These are phyloP conservation scores for Empidonax alnorum DNA, from an alignment of 2,113 vertebrate species.

Conservation along the genomic window DNA sequence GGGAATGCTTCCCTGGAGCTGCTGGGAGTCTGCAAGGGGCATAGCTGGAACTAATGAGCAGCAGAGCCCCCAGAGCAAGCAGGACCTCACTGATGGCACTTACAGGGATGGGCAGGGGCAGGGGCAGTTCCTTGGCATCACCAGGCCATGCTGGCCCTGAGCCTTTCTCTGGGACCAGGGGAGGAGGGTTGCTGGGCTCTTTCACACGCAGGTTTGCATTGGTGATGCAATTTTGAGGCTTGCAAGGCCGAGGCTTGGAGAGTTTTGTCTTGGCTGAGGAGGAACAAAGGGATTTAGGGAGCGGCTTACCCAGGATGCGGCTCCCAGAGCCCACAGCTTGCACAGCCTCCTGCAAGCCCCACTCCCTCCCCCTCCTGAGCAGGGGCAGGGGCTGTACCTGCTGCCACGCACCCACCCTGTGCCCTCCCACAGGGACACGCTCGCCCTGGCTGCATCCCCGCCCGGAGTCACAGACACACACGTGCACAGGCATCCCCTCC, in stretches of 20 bases:
- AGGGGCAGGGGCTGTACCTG: background rate
- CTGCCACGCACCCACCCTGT: fast-evolving
- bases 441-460: fast-evolving
- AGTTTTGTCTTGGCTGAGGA: background rate
- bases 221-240: background rate
- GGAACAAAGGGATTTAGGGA: background rate
- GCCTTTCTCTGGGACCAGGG: background rate
- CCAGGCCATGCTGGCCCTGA: background rate
- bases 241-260: fast-evolving
- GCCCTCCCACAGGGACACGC: fast-evolving
- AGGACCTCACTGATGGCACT: background rate
- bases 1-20: fast-evolving
- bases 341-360: background rate
- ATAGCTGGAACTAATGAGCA: background rate
- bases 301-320: background rate
- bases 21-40: background rate
- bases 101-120: background rate
- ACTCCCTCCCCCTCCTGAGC: background rate
- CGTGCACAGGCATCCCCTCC: fast-evolving
- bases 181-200: background rate
- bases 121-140: background rate
- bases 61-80: background rate
- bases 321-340: background rate
- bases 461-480: fast-evolving
- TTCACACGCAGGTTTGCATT: background rate